Conservation (phyloP, 2,888 invertebrate species). For the Carterocephalus palaemon region DNA sequence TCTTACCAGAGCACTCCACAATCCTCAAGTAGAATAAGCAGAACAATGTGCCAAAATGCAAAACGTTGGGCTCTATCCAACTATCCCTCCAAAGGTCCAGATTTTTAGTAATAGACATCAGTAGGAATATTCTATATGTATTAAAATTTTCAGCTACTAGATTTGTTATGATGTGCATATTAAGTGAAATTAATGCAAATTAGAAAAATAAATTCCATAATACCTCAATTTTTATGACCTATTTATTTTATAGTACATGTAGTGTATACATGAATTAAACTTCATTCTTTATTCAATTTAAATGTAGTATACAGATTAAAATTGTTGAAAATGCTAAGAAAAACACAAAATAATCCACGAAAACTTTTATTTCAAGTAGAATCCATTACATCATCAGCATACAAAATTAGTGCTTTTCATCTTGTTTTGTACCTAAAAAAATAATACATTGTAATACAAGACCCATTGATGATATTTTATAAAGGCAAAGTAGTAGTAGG, state of each 20-base stretch:
- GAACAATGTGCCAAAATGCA: conserved; percentile 30
- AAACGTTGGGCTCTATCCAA: conserved; percentile 57
- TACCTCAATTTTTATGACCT: too few relatives aligned
- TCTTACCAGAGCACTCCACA: neutral
- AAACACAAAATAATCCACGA: conserved; percentile 39
- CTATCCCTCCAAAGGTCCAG: conserved; percentile 52
- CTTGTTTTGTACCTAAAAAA: conserved; percentile 57
- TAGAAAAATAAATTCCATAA: too few relatives aligned
- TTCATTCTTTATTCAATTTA: too few relatives aligned
- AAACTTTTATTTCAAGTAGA: conserved; percentile 55
- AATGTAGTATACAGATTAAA: too few relatives aligned
- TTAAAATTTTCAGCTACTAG: too few relatives aligned
- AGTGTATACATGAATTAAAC: too few relatives aligned
- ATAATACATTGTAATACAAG: conserved; percentile 43
- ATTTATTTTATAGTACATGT: too few relatives aligned
- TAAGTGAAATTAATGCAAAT: too few relatives aligned
- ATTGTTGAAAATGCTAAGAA: conserved; percentile 27
- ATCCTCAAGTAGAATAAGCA: neutral
- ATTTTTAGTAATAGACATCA: conserved; percentile 57
- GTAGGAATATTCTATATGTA: too few relatives aligned
- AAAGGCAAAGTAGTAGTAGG: conserved; percentile 11
- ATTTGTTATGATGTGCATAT: too few relatives aligned
- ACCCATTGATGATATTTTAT: conserved; percentile 35
- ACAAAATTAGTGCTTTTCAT: conserved; percentile 56
- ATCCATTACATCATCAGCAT: conserved; percentile 57